Evolutionary conservation across 2,888 invertebrate species (phyloP), one percentile per base, ranked within the genome.

Genomic region (Prenolepis imparis): DNA sequence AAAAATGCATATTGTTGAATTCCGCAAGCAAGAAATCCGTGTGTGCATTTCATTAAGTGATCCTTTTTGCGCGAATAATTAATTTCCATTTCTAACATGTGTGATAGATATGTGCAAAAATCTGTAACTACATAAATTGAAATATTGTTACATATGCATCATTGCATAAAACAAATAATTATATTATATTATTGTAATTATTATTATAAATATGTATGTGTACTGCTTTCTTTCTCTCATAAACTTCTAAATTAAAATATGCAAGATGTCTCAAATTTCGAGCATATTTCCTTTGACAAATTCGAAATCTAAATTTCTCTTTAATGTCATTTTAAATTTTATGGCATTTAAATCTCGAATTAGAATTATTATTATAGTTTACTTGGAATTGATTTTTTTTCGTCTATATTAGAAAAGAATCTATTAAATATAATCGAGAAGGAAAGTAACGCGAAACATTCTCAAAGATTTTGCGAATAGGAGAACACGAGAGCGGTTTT

Each of bases 1-100:
- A 78, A 78, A 52, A 78, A 68, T 36, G 41, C 21, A 41, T 59
- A 78, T 68, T 68, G 11, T 32, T 44, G 66, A 66, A 66, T 55
- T 64, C 48, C 9, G 57, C 67, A 15, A 41, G 28, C 21, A 52
- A 52, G 48, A 52, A 52, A 52, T 36, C 18, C 21, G 11, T 59
- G 12, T 41, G 39, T n/a, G 44, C 68, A 21, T 41, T 36, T 59
- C 18, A 18, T 44, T 68, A 11, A 41, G 8, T 12, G 32, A 11
- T 24, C 41, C 12, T 15, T 57, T 52, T 24, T 21, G 15, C 18
- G 18, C 4, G 12, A 44, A 28, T 21, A 44, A 11, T 32, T 36
- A 24, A 36, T 59, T 15, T 67, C 12, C 39, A 52, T 55, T 55
- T 64, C 36, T 18, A 57, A 55, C n/a, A 2, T 1, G 3, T 1